Conservation (phyloP, 2,888 invertebrate species). For the Platycheirus rosarum region DNA sequence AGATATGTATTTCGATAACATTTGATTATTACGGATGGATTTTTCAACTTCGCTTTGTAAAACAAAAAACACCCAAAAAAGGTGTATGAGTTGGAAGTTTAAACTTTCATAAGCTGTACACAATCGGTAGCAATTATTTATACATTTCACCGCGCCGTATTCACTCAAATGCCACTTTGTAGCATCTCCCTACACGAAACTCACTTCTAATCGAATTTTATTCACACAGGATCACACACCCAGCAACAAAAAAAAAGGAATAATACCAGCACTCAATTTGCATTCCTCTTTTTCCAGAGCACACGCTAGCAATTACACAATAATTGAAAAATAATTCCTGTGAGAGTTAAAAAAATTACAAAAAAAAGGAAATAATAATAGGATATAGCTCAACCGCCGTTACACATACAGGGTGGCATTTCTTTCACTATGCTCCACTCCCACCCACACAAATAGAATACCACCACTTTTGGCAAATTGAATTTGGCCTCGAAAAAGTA, state of each 20-base stretch:
- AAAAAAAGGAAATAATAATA: constrained; percentile 30
- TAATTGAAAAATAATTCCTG: constrained; percentile 74
- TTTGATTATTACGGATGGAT: too few relatives aligned
- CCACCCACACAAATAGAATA: constrained; percentile 15
- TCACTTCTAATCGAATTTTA: constrained; percentile 68
- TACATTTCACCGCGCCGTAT: constrained; percentile 47
- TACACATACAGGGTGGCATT: constrained; percentile 39
- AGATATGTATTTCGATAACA: too few relatives aligned
- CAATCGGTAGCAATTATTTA: constrained; percentile 62
- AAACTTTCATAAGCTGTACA: constrained; percentile 39
- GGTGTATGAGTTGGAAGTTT: constrained; percentile 18
- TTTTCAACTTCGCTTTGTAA: too few relatives aligned
- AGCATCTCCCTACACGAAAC: constrained; percentile 20
- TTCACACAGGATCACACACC: constrained; percentile 36
- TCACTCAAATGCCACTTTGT: constrained; percentile 54
- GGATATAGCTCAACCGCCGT: constrained; percentile 51
- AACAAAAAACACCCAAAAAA: too few relatives aligned
- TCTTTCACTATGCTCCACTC: background rate
- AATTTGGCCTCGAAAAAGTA: constrained; percentile 71
- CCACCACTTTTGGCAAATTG: constrained; percentile 65
- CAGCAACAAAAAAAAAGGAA: constrained; percentile 9
- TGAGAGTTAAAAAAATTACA: constrained; percentile 53
- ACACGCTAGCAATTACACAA: constrained; percentile 71
- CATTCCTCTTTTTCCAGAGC: constrained; percentile 56
- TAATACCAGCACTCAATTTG: constrained; percentile 56